These are phyloP conservation scores for Eristalinus sepulchralis DNA, from an alignment of 2,888 invertebrate species.

Conservation along the genomic window DNA sequence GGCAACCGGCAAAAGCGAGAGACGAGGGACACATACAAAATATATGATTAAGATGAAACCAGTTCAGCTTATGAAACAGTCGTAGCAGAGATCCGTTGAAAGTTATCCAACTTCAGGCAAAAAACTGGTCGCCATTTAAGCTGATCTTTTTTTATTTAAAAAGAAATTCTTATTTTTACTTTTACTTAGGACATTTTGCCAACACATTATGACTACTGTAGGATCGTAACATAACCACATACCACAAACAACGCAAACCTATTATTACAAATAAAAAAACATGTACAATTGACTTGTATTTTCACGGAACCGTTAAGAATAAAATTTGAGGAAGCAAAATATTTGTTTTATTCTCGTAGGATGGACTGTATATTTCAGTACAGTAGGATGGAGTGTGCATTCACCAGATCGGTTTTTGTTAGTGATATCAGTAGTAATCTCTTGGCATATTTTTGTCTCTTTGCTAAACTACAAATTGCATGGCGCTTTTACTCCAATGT, in stretches of 20 bases:
- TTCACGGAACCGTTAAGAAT: constrained; percentile 54
- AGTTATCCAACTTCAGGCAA: background rate
- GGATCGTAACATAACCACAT: constrained; percentile 38
- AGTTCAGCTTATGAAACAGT: background rate
- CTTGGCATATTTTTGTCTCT: no score
- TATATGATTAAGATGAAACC: background rate
- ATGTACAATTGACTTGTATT: constrained; percentile 62
- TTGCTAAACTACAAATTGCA: no score
- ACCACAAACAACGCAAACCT: constrained; percentile 20
- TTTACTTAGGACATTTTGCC: constrained; percentile 38
- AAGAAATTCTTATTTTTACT: constrained; percentile 22
- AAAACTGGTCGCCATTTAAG: constrained; percentile 14
- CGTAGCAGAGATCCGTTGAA: background rate
- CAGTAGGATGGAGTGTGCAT: no score
- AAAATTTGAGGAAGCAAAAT: constrained; percentile 50
- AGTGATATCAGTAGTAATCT: no score
- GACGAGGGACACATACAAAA: background rate
- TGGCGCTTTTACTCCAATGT: no score
- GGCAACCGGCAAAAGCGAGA: background rate
- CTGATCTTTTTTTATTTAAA: constrained; percentile 3
- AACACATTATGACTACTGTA: constrained; percentile 56
- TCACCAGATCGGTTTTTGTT: no score
- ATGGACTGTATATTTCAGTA: background rate
- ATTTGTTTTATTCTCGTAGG: background rate
- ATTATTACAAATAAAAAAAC: constrained; percentile 6